Evolutionary conservation across 2,888 invertebrate species (phyloP).

Genomic region (Melieria omissa): DNA sequence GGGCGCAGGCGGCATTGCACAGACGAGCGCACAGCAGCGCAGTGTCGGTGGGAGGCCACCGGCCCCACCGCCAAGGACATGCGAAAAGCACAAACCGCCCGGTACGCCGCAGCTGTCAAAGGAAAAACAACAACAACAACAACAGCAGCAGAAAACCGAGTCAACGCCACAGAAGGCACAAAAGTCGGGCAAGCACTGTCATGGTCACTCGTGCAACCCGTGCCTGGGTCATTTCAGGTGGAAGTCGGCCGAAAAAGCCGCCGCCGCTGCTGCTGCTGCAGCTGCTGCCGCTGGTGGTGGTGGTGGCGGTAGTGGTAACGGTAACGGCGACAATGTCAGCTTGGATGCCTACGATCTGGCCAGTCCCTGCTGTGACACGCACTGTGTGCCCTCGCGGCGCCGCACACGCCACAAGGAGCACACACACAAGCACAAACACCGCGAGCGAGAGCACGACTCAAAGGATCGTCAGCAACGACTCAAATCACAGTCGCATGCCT

Average conservation of each 20-base stretch:
- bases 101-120: constrained; percentile 45
- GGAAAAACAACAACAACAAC: constrained; percentile 46
- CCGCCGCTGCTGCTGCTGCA: constrained; percentile 38
- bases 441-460: constrained; percentile 56
- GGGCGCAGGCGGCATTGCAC: constrained; percentile 32
- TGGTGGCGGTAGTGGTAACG: constrained; percentile 60
- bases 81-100: constrained; percentile 62
- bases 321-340: constrained; percentile 76
- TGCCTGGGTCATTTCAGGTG: constrained; percentile 73
- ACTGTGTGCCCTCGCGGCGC: constrained; percentile 79
- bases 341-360: constrained; percentile 88
- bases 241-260: constrained; percentile 63
- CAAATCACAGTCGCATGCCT: constrained; percentile 59
- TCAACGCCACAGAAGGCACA: constrained; percentile 48
- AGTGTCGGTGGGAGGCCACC: constrained; percentile 53
- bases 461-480: constrained; percentile 60
- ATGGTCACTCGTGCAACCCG: constrained; percentile 75
- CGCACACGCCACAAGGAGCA: constrained; percentile 73
- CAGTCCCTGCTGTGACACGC: constrained; percentile 87
- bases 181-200: constrained; percentile 63
- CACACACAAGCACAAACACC: constrained; percentile 70
- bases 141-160: constrained; percentile 33
- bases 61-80: constrained; percentile 61
- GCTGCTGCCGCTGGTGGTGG: constrained; percentile 64
- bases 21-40: constrained; percentile 38